Percentiles rank a stretch among this genome's conserved stretches.
These are phyloP conservation scores for Sussaba pulchella DNA, from an alignment of 2,888 invertebrate species.

Conservation along the genomic window DNA sequence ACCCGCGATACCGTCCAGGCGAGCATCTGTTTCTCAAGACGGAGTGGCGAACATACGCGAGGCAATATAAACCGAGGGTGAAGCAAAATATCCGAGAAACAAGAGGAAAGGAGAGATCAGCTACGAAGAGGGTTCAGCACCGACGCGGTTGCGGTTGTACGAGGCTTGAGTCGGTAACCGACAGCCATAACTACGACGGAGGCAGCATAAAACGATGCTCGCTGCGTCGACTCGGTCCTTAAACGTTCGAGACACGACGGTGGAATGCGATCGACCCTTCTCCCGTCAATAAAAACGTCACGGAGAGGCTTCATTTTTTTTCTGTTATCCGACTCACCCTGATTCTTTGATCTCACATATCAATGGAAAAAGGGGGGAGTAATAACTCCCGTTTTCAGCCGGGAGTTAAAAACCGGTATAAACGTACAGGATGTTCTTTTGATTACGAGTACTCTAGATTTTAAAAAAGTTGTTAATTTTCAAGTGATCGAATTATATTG, in stretches of 20 bases:
- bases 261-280: constrained; percentile 60
- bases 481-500: too few relatives aligned
- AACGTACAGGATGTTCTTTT: too few relatives aligned
- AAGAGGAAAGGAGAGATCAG: constrained; percentile 41
- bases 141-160: neutral
- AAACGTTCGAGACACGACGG: constrained; percentile 62
- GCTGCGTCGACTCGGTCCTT: constrained; percentile 50
- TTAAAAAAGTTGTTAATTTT: too few relatives aligned
- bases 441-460: too few relatives aligned
- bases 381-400: too few relatives aligned
- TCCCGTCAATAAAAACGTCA: constrained; percentile 13
- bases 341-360: too few relatives aligned
- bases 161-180: constrained; percentile 10
- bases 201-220: constrained; percentile 57
- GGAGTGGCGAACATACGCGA: constrained; percentile 26
- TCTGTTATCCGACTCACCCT: neutral
- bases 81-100: constrained; percentile 26
- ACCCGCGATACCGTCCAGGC: constrained; percentile 25
- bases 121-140: constrained; percentile 15
- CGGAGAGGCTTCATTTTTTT: constrained; percentile 17
- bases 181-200: constrained; percentile 46
- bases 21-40: constrained; percentile 40
- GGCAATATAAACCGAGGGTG: constrained; percentile 9
- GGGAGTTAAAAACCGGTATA: too few relatives aligned
- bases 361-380: too few relatives aligned